Evolutionary conservation across 2,797 vertebrate species (phyloP), one percentile per base, ranked within the genome.

Genomic region (Scomberomorus guttatus): DNA sequence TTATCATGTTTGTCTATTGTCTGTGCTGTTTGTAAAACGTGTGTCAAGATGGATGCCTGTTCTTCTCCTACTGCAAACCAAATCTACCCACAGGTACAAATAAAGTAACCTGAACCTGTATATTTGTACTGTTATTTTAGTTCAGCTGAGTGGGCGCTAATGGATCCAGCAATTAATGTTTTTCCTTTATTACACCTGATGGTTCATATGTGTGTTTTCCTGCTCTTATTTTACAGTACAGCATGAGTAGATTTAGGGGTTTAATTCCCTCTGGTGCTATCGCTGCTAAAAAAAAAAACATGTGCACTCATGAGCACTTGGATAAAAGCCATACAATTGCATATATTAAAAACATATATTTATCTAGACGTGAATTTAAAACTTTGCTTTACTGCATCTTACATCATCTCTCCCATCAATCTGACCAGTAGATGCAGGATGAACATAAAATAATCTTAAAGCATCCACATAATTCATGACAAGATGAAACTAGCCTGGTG

Each of bases 341-440:
- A 56, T 13, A 42, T 66, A 77, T 73, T 50, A 52, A 55, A 82
- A 85, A 63, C 3, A 52, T 66, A 44, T 15, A 54, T 44, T 73
- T n/a, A 32, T 6, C 11, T 25, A n/a, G 6, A 22, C 52, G 34
- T 63, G 7, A n/a, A 54, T 6, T 17, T 13, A 12, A 68, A 75
- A 59, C 51, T 18, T n/a, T 8, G 5, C 62, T 24, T 34, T 27
- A 25, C 27, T 27, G 18, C 13, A 32, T 58, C 10, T 32, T 22
- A 59, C 8, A 61, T 11, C 18, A 55, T 9, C 7, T 60, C 65
- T 42, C 3, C 9, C n/a, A 56, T 27, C 60, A n/a, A 32, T 65
- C 20, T 42, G 24, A 73, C 7, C 11, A n/a, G 5, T 44, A 42
- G 20, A 52, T 37, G 22, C 42, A 32, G 18, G 57, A 55, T 20